A percentile compares a stretch with the other conserved stretches of the same genome.
These are phyloP conservation scores for Eupithecia centaureata DNA, from an alignment of 2,888 invertebrate genomes.

Conservation along the genomic window DNA sequence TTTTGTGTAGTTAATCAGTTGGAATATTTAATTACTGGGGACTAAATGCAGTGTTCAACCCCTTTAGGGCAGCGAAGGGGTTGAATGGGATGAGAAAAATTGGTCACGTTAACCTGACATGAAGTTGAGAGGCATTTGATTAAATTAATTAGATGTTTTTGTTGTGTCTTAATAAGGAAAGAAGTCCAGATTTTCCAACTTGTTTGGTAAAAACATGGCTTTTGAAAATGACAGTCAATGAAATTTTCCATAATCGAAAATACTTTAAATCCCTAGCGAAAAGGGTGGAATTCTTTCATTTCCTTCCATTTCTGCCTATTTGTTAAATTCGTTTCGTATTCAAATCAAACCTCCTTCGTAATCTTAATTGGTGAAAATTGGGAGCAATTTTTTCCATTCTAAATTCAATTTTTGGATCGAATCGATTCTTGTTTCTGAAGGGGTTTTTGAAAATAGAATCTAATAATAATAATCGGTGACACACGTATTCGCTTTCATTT, in stretches of 20 bases:
- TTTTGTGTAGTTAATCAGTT: conserved; percentile 80
- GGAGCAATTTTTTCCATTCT: conserved; percentile 44
- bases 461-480: too few relatives aligned
- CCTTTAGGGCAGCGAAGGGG: conserved; percentile 46
- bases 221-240: not conserved
- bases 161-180: not conserved
- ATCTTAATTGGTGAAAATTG: conserved; percentile 44
- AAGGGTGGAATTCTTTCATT: conserved; percentile 37
- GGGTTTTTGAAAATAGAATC: not conserved
- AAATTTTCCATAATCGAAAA: conserved; percentile 17
- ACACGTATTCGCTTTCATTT: too few relatives aligned
- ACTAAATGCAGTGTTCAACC: conserved; percentile 60
- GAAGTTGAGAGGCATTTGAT: conserved; percentile 35
- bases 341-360: conserved; percentile 43
- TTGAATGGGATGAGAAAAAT: conserved; percentile 39
- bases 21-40: conserved; percentile 80
- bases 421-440: not conserved
- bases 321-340: conserved; percentile 44
- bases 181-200: not conserved
- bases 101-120: conserved; percentile 36
- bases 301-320: conserved; percentile 37
- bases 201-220: not conserved
- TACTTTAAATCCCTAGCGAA: conserved; percentile 15
- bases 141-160: conserved; percentile 12
- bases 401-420: conserved; percentile 30